Evolutionary conservation across 2,888 invertebrate species (phyloP).

Genomic region (Silvanus unidentatus): DNA sequence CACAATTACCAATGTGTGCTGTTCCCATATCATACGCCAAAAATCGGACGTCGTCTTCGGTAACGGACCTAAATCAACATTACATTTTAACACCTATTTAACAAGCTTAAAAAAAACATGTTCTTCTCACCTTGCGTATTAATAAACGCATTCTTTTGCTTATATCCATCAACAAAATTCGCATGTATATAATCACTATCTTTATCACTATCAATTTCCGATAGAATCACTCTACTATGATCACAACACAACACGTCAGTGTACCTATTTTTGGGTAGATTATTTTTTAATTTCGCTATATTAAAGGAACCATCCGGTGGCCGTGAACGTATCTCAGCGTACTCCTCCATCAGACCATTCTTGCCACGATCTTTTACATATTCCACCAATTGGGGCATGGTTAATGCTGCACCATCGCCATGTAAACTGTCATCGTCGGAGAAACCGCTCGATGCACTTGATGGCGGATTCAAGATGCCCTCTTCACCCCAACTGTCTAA

Average conservation of each 20-base stretch:
- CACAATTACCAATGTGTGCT: conserved; percentile 82
- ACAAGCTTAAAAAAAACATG: background rate
- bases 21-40: conserved; percentile 99
- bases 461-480: conserved; percentile 60
- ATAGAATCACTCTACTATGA: conserved; percentile 84
- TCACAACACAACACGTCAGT: conserved; percentile 96
- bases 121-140: conserved; percentile 79
- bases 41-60: conserved; percentile 92
- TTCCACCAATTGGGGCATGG: conserved; percentile 69
- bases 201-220: conserved; percentile 62
- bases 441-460: conserved; percentile 75
- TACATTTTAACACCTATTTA: conserved; percentile 12
- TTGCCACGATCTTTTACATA: conserved; percentile 55
- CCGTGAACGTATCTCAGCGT: conserved; percentile 76
- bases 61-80: conserved; percentile 83
- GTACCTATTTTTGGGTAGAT: conserved; percentile 82
- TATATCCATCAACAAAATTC: conserved; percentile 96
- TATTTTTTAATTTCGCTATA: conserved; percentile 70
- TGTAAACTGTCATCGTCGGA: conserved; percentile 85
- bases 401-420: conserved; percentile 61
- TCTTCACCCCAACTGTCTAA: conserved; percentile 50
- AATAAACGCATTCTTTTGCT: conserved; percentile 95
- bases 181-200: conserved; percentile 93
- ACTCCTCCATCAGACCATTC: conserved; percentile 77
- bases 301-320: conserved; percentile 85